Percentiles rank a stretch among this genome's conserved stretches.
Evolutionary conservation across 2,888 invertebrate species (phyloP).

Genomic region (Coenonympha glycerion): DNA sequence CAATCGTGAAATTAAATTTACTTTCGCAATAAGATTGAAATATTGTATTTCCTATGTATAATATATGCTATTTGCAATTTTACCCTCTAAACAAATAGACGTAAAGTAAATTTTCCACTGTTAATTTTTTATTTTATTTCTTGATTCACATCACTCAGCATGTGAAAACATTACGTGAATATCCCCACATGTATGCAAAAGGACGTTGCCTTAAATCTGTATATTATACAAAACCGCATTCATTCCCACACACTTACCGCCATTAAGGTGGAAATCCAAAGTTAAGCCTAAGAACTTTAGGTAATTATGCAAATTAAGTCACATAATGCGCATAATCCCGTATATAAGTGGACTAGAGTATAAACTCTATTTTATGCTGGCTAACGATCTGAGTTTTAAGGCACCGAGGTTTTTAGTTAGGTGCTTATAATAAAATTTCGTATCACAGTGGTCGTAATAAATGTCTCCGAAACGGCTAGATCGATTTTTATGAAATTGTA

Average conservation of each 20-base stretch:
- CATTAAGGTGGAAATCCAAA: slow-evolving; percentile 30
- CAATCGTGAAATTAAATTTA: too few relatives aligned
- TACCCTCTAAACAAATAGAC: too few relatives aligned
- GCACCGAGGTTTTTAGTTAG: neutral
- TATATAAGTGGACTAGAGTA: slow-evolving; percentile 31
- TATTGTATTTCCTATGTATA: too few relatives aligned
- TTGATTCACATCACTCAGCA: too few relatives aligned
- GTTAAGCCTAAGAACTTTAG: slow-evolving; percentile 29
- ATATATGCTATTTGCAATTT: too few relatives aligned
- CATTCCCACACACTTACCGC: slow-evolving; percentile 9
- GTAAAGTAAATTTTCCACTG: too few relatives aligned
- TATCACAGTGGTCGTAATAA: neutral
- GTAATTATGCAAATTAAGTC: slow-evolving; percentile 35
- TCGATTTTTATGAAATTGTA: too few relatives aligned
- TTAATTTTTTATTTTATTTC: too few relatives aligned
- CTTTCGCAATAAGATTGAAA: too few relatives aligned
- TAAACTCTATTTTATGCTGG: slow-evolving; percentile 27
- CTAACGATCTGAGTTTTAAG: slow-evolving; percentile 23
- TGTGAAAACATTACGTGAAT: too few relatives aligned
- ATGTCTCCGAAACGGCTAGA: neutral
- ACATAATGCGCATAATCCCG: slow-evolving; percentile 33
- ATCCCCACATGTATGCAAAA: too few relatives aligned
- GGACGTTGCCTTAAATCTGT: neutral
- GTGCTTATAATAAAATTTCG: neutral
- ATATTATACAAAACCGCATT: neutral